Percentiles rank a stretch among this genome's conserved stretches.
Evolutionary conservation across 2,888 invertebrate genomes (phyloP).

Genomic region (Ichneumoninae sp.): DNA sequence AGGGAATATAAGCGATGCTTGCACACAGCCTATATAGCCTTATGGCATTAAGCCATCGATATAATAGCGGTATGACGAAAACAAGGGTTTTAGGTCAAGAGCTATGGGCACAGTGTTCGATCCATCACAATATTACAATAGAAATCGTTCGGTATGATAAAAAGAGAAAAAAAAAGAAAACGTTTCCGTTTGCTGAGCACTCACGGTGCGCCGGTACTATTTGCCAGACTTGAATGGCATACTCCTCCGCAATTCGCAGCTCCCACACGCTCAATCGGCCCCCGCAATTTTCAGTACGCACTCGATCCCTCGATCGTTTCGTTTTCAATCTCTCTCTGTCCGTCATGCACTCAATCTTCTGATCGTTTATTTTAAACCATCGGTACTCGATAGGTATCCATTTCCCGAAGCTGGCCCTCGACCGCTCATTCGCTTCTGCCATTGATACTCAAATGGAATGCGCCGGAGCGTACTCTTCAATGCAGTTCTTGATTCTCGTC

Average conservation of each 20-base stretch:
- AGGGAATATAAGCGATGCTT: not conserved
- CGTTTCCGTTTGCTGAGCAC: conserved; percentile 48
- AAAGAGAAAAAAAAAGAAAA: conserved; percentile 16
- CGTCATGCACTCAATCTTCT: not conserved
- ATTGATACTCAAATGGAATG: conserved; percentile 45
- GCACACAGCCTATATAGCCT: not conserved
- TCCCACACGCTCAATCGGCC: conserved; percentile 27
- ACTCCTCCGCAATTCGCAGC: conserved; percentile 32
- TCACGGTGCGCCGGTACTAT: conserved; percentile 34
- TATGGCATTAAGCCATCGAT: not conserved
- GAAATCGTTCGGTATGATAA: not conserved
- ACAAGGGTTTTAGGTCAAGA: conserved; percentile 36
- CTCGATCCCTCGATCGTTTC: conserved; percentile 59
- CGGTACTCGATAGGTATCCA: conserved; percentile 35
- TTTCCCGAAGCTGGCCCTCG: not conserved
- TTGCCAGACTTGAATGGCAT: conserved; percentile 48
- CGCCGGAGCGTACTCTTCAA: conserved; percentile 15
- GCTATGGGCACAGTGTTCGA: conserved; percentile 13
- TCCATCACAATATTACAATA: conserved; percentile 42
- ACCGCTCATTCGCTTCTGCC: conserved; percentile 47
- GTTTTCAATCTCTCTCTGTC: conserved; percentile 30
- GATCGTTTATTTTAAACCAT: conserved; percentile 24
- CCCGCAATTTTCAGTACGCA: conserved; percentile 55
- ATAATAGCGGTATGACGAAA: conserved; percentile 6
- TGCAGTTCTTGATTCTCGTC: conserved; percentile 17